Conservation (phyloP, 2,797 vertebrate genomes). For the Ispidina picta region DNA sequence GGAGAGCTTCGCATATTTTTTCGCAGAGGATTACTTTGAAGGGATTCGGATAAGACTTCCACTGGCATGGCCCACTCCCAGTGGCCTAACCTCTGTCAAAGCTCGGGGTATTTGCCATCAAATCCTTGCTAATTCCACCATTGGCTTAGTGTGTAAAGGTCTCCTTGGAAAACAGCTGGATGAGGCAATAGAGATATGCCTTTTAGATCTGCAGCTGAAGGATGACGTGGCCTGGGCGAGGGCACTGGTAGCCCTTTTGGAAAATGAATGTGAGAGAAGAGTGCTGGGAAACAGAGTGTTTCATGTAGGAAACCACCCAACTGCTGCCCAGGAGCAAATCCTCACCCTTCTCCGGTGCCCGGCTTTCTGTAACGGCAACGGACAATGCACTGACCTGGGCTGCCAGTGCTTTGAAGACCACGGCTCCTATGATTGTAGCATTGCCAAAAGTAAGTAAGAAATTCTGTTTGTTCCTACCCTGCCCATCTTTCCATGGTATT, state of each 20-base stretch:
- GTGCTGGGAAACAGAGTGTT: constrained; percentile 74
- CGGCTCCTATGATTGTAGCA: constrained; percentile 82
- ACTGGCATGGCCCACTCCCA: constrained; percentile 42
- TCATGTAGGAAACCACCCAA: background rate
- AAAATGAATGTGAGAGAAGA: constrained; percentile 86
- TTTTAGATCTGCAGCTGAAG: constrained; percentile 84
- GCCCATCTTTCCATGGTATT: constrained; percentile 38
- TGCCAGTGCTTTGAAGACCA: constrained; percentile 79
- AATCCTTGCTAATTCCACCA: constrained; percentile 77
- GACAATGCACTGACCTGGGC: constrained; percentile 79
- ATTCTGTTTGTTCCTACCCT: constrained; percentile 57
- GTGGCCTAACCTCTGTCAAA: constrained; percentile 56
- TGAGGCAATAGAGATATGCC: constrained; percentile 77
- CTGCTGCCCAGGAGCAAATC: background rate
- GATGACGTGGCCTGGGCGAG: constrained; percentile 79
- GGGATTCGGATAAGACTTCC: constrained; percentile 64
- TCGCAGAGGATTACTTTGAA: constrained; percentile 81
- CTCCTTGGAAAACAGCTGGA: constrained; percentile 77
- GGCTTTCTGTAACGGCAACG: constrained; percentile 73
- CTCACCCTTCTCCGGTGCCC: constrained; percentile 17
- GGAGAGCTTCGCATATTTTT: constrained; percentile 81
- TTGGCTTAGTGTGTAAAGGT: constrained; percentile 69
- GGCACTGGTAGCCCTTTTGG: constrained; percentile 78
- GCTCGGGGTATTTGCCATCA: constrained; percentile 74
- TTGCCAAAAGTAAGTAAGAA: constrained; percentile 78